Percentiles rank a stretch among this genome's conserved stretches.
Evolutionary conservation across 2,113 vertebrate genomes (phyloP).

Genomic region (Stigmatopora nigra): DNA sequence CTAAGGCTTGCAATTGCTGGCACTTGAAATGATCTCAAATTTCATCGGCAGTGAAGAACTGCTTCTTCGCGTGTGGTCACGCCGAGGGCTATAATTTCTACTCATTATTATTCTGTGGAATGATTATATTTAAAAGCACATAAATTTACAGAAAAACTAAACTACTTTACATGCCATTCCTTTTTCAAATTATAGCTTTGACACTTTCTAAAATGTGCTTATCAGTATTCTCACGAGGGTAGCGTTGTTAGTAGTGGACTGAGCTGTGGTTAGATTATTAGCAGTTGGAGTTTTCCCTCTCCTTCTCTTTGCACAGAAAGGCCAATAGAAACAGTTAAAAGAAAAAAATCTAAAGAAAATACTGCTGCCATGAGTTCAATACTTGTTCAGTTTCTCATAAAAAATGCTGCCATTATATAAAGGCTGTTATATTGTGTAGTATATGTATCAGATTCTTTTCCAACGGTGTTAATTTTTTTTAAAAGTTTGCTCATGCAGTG

Average conservation of each 20-base stretch:
- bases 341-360: background rate
- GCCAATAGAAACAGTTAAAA: no score
- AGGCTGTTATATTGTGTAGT: background rate
- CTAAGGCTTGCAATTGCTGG: background rate
- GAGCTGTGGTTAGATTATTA: background rate
- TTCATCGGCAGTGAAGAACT: background rate
- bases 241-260: background rate
- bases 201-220: background rate
- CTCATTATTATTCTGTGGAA: background rate
- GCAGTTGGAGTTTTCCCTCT: background rate
- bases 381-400: background rate
- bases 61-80: background rate
- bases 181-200: background rate
- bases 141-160: background rate
- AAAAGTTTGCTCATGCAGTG: background rate
- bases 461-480: background rate
- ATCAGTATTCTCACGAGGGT: background rate
- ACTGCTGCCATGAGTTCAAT: background rate
- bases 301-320: background rate
- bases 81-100: background rate
- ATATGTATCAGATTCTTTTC: background rate
- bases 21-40: background rate
- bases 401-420: background rate
- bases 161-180: background rate
- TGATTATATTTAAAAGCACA: background rate